Evolutionary conservation across 1,140 invertebrate species (phyloP), one percentile per base, ranked within the genome.

Genomic region (Eulimnadia texana): DNA sequence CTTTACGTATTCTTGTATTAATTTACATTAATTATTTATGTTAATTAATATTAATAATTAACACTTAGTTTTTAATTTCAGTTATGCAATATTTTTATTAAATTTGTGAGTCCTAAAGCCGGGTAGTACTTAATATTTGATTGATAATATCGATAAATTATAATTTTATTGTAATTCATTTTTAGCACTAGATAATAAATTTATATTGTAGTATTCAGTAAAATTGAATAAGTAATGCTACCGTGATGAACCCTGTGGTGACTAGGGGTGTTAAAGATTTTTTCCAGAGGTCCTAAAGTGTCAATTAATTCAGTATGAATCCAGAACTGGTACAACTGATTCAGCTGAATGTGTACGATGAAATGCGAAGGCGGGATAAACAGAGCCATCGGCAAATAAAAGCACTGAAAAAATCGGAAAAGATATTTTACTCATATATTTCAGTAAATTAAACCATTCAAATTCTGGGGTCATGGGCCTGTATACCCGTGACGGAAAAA

Each of bases 241-340:
- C 77, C 80, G 69, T 82, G 80, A 69, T 82, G 80, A 1, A 82
- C 80, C 59, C 80, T 62, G 65, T 82, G 80, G 67, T 80, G 78
- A 63, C 77, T 79, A 16, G 80, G 77, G 11, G 79, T 82, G 64
- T 82, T 82, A 25, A 82, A 68, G 3, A 82, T 69, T 60, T 72
- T 75, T 63, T 82, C 80, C 3, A 82, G 65, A n/a, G 78, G 78
- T 19, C 79, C 79, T 1, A 79, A 62, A 2, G 64, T 72, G 24
- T 70, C 66, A 6, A 80, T 67, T 11, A 74, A 58, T 74, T 79
- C 72, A 19, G 75, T 79, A 64, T 78, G 77, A 53, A 78, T 74
- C 75, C 75, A 78, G 64, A 77, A 78, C 69, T 68, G 76, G 64
- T 75, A 78, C 3, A 78, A 65, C 2, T 75, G 56, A 66, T 76